These are phyloP conservation scores for Gallirallus australis DNA, from an alignment of 2,797 vertebrate genomes.

Conservation along the genomic window DNA sequence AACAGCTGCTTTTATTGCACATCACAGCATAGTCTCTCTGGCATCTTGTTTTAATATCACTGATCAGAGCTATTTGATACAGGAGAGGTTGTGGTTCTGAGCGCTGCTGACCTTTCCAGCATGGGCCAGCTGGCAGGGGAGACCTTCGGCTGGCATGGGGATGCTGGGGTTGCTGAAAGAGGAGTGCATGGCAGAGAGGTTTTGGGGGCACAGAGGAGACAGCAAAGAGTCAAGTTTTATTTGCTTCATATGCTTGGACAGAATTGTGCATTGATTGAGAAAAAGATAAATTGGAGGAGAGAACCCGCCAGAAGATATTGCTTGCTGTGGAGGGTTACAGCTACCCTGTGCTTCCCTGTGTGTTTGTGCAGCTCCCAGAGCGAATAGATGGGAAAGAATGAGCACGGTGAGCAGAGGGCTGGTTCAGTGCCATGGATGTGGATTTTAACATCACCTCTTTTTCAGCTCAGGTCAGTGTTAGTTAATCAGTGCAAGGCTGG, in stretches of 20 bases:
- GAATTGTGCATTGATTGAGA: background rate
- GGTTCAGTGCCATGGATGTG: background rate
- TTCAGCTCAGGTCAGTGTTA: background rate
- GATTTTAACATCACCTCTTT: background rate
- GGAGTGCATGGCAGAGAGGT: background rate
- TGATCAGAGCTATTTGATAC: background rate
- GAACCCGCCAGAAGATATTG: accelerated
- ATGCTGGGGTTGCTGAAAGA: background rate
- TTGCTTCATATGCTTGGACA: background rate
- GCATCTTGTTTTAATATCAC: background rate
- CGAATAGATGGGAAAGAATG: background rate
- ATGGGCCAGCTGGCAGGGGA: background rate
- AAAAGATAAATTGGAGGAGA: background rate
- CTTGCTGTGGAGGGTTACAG: background rate
- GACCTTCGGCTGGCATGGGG: background rate
- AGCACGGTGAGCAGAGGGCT: background rate
- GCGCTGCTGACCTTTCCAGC: background rate
- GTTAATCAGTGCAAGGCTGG: background rate
- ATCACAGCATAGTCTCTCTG: background rate
- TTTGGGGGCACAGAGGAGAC: background rate
- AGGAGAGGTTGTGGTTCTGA: background rate
- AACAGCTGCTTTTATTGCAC: background rate
- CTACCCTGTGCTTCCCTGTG: background rate
- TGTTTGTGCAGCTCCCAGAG: background rate
- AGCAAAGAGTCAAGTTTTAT: background rate